phyloP scores from a whole-genome alignment of 2,888 invertebrate genomes.

The Ferrisia virgata region DNA sequence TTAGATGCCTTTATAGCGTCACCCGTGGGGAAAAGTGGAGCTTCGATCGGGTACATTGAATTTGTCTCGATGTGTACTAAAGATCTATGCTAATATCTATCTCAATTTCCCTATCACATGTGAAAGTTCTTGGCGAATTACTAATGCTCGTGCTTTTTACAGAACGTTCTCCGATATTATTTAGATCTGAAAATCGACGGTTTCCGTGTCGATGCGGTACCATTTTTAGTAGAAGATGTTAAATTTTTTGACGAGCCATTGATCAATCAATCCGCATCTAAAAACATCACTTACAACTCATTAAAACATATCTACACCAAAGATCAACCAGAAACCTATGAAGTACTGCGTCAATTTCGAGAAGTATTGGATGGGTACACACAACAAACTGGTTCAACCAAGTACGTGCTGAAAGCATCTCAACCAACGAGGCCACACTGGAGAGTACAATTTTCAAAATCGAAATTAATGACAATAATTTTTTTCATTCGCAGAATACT shows the following conservation, averaged over 20 bases:
- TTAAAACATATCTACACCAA: constrained; percentile 63
- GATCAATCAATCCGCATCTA: neutral
- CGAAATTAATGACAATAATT: no score
- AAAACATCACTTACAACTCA: constrained; percentile 58
- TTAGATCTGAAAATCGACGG: constrained; percentile 71
- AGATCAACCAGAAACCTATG: constrained; percentile 61
- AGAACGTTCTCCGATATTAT: constrained; percentile 70
- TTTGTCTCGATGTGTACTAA: no score
- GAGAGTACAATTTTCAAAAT: no score
- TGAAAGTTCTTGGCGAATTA: no score
- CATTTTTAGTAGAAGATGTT: constrained; percentile 49
- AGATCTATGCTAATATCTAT: no score
- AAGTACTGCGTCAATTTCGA: constrained; percentile 59
- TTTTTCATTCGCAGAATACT: constrained; percentile 55
- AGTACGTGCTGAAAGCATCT: constrained; percentile 51
- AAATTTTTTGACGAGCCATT: constrained; percentile 60
- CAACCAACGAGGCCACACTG: neutral
- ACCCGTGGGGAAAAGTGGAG: no score
- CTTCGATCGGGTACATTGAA: no score
- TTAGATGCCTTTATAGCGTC: no score
- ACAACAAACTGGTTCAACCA: constrained; percentile 55
- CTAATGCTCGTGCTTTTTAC: neutral
- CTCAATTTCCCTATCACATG: no score
- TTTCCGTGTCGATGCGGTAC: constrained; percentile 63
- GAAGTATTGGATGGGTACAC: constrained; percentile 58